A percentile compares a stretch with the other conserved stretches of the same genome.
These are phyloP conservation scores for Harpalus rufipes DNA, from an alignment of 2,888 invertebrate genomes.

Conservation along the genomic window DNA sequence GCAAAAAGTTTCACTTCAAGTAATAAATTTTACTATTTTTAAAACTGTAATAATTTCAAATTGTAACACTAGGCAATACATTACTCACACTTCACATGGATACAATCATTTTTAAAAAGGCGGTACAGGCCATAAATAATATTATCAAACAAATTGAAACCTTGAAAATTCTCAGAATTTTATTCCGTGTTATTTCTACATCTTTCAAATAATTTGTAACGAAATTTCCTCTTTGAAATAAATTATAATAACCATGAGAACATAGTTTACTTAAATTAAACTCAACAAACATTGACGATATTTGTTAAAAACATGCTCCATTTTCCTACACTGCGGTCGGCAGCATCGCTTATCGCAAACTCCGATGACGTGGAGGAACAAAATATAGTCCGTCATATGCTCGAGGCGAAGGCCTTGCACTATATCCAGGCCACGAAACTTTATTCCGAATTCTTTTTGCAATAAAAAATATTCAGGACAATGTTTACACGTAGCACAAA, in stretches of 20 bases:
- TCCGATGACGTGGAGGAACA: slow-evolving; percentile 50
- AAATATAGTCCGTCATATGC: slow-evolving; percentile 27
- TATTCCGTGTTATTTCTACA: neutral
- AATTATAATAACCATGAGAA: neutral
- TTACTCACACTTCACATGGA: neutral
- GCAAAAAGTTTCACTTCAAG: neutral
- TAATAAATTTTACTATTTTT: neutral
- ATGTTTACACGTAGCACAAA: slow-evolving; percentile 36
- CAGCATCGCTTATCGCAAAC: slow-evolving; percentile 46
- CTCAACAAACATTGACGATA: slow-evolving; percentile 25
- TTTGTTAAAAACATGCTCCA: slow-evolving; percentile 49
- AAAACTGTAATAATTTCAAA: neutral
- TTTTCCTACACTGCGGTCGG: slow-evolving; percentile 50
- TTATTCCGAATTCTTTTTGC: slow-evolving; percentile 51
- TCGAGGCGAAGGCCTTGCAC: slow-evolving; percentile 22
- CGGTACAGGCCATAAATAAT: neutral
- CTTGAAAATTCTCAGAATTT: slow-evolving; percentile 1
- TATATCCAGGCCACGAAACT: slow-evolving; percentile 18
- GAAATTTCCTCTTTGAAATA: no score
- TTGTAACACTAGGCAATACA: neutral
- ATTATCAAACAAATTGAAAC: neutral
- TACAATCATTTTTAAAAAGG: neutral
- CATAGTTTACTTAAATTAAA: slow-evolving; percentile 5
- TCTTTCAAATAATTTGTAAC: neutral
- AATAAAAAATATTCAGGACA: slow-evolving; percentile 50